Conservation (phyloP, 1,140 invertebrate genomes). For the Pentalonia nigronervosa region DNA sequence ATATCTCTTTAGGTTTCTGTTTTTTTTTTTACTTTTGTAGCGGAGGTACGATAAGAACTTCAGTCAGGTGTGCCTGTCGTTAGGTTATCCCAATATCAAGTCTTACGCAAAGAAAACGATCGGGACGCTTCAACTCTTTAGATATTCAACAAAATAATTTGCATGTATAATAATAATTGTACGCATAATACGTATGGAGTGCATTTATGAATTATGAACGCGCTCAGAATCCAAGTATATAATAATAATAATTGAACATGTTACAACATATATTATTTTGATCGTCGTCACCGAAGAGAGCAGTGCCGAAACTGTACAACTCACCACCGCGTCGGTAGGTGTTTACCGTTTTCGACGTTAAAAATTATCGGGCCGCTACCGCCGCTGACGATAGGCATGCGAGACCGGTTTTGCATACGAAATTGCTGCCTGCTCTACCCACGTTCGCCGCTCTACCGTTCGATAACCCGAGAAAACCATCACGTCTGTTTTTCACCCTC, state of each 20-base stretch:
- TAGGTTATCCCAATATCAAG: not conserved
- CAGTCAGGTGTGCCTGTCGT: too few relatives aligned
- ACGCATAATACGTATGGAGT: not conserved
- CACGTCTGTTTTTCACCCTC: constrained; percentile 49
- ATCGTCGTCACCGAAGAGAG: not conserved
- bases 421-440: not conserved
- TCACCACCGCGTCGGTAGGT: not conserved
- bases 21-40: not conserved
- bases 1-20: not conserved
- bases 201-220: not conserved
- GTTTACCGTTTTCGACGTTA: not conserved
- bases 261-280: not conserved
- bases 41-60: too few relatives aligned
- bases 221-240: not conserved
- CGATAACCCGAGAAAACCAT: constrained; percentile 39
- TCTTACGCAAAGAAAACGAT: not conserved
- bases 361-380: constrained; percentile 6
- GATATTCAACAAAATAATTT: not conserved
- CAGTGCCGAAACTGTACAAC: not conserved
- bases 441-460: not conserved
- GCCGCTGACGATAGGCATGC: not conserved
- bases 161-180: not conserved
- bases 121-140: not conserved
- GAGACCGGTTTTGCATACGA: constrained; percentile 58
- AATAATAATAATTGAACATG: not conserved